Evolutionary conservation across 2,113 vertebrate genomes (phyloP).

Genomic region (Acanthisitta chloris): DNA sequence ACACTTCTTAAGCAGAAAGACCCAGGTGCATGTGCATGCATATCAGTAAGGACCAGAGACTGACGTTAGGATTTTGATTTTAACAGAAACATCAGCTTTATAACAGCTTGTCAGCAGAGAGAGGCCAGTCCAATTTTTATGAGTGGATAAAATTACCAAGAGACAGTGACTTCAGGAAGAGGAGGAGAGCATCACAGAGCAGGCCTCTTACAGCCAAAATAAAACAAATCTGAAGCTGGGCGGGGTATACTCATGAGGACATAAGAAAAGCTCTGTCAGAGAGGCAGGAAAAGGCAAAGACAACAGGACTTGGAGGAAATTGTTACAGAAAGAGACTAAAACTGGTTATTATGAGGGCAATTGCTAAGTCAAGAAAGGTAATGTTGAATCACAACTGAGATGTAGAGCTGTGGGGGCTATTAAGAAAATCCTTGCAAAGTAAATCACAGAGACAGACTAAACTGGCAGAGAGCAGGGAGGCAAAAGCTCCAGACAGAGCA

Average conservation of each 20-base stretch:
- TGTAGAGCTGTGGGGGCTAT: background rate
- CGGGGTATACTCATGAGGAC: background rate
- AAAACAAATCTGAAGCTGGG: background rate
- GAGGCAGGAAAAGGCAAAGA: background rate
- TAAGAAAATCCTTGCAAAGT: background rate
- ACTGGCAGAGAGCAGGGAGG: constrained; percentile 10
- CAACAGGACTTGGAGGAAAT: background rate
- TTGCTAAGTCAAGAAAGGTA: background rate
- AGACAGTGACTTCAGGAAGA: background rate
- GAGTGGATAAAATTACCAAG: background rate
- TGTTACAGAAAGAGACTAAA: background rate
- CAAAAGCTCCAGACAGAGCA: constrained; percentile 25
- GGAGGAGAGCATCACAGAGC: background rate
- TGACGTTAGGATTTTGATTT: background rate
- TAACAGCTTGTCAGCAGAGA: background rate
- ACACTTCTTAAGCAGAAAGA: background rate
- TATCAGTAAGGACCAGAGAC: background rate
- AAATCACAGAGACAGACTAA: background rate
- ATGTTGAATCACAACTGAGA: background rate
- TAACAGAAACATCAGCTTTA: background rate
- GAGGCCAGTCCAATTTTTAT: background rate
- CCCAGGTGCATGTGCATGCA: background rate
- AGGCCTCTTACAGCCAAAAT: background rate
- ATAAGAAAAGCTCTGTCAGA: background rate
- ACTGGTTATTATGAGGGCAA: background rate